Percentiles rank a stretch among this genome's conserved stretches.
phyloP scores from a whole-genome alignment of 2,797 vertebrate genomes.

The Mallotus villosus region DNA sequence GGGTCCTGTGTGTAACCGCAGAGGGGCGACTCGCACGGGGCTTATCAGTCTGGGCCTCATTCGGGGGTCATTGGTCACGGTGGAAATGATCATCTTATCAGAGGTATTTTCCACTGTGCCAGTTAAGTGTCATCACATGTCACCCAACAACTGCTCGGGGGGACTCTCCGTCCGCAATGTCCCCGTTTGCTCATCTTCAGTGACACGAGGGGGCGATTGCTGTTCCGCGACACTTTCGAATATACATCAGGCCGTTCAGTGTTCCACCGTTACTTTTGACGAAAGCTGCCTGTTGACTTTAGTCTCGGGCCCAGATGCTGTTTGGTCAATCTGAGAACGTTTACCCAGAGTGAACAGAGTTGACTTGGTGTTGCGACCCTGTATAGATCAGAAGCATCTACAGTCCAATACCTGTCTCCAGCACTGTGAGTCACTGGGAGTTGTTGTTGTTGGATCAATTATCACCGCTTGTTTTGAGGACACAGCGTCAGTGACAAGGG shows the following conservation, averaged over 20 bases:
- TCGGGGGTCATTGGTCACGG: conserved; percentile 44
- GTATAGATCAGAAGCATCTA: background rate
- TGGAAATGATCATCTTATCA: conserved; percentile 71
- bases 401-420: background rate
- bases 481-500: conserved; percentile 40
- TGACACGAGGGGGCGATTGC: conserved; percentile 40
- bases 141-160: conserved; percentile 58
- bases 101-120: conserved; percentile 73
- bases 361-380: background rate
- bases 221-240: conserved; percentile 21
- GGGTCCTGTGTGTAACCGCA: conserved; percentile 48
- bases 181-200: conserved; percentile 50
- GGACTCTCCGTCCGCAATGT: conserved; percentile 55
- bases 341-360: conserved; percentile 11
- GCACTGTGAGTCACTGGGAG: conserved; percentile 18
- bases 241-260: background rate
- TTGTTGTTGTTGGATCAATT: conserved; percentile 36
- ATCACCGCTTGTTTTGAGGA: conserved; percentile 57
- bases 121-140: conserved; percentile 68
- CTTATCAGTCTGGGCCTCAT: conserved; percentile 58
- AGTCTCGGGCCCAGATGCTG: conserved; percentile 15
- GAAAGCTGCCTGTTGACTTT: conserved; percentile 39
- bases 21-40: conserved; percentile 49
- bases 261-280: conserved; percentile 26
- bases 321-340: background rate